These are phyloP conservation scores for Porites rus DNA, from an alignment of 92 coral and sea anemone species.

Conservation along the genomic window DNA sequence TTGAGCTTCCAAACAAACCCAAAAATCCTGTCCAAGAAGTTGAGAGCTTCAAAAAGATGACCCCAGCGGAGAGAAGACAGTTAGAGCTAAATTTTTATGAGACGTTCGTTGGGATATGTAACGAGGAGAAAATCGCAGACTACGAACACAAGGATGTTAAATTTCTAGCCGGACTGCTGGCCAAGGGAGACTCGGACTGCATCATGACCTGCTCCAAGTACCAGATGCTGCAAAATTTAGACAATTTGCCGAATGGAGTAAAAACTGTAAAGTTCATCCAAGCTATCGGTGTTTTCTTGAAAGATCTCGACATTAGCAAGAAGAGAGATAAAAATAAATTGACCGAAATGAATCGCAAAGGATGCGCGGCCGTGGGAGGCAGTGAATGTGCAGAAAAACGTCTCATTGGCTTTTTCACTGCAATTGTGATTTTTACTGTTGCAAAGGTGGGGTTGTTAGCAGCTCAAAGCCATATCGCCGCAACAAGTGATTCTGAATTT, in stretches of 20 bases:
- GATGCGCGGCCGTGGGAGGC: conserved; percentile 32
- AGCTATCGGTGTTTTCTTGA: conserved; percentile 7
- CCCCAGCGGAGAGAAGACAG: conserved; percentile 9
- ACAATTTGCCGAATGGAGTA: conserved; percentile 11
- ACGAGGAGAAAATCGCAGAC: conserved; percentile 6
- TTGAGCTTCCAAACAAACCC: not conserved
- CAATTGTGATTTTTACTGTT: not conserved
- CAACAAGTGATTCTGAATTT: conserved; percentile 4
- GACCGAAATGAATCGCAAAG: conserved; percentile 3
- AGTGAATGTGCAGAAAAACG: conserved; percentile 36
- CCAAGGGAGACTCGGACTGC: conserved; percentile 28
- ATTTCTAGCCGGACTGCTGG: conserved; percentile 15
- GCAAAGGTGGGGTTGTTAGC: conserved; percentile 21
- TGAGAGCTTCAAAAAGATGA: not conserved
- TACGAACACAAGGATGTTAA: conserved; percentile 14
- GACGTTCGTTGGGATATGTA: conserved; percentile 25
- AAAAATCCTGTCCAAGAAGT: conserved; percentile 15
- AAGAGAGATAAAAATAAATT: not conserved
- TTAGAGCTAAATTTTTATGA: not conserved
- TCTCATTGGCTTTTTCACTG: not conserved
- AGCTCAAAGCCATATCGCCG: conserved; percentile 14
- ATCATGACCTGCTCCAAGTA: conserved; percentile 29
- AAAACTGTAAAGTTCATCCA: conserved; percentile 6
- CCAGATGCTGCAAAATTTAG: conserved; percentile 4
- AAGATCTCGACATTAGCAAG: not conserved